A percentile compares a stretch with the other conserved stretches of the same genome.
Conservation (phyloP, 30 jellyfish, hydroid and myxozoan genomes). For the Chironex yamaguchii region DNA sequence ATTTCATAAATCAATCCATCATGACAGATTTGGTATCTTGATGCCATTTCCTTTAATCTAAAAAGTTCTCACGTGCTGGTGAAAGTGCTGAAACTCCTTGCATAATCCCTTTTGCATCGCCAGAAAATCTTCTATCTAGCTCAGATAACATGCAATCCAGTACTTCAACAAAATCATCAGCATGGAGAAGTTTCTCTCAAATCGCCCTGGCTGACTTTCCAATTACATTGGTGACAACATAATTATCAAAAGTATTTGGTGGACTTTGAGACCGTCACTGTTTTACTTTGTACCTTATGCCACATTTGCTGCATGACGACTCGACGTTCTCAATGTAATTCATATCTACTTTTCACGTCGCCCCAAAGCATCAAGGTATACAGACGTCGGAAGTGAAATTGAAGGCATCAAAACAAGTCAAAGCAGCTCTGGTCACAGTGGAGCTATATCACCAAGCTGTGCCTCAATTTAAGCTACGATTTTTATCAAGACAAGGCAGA, state of each 20-base stretch:
- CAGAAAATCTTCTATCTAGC: slow-evolving; percentile 44
- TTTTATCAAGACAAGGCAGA: too few species aligned
- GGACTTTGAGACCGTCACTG: too few species aligned
- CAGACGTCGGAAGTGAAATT: too few species aligned
- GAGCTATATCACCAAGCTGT: too few species aligned
- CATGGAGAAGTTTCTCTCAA: slow-evolving; percentile 29
- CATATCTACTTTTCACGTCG: too few species aligned
- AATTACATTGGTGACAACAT: slow-evolving; percentile 1
- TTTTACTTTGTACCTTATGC: too few species aligned
- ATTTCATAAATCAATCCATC: slow-evolving; percentile 12
- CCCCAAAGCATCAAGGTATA: too few species aligned
- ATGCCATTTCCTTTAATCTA: slow-evolving; percentile 23
- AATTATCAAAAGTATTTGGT: not conserved
- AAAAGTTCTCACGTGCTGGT: slow-evolving; percentile 15
- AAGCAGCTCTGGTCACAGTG: too few species aligned
- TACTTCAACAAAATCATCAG: slow-evolving; percentile 2
- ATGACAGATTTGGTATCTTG: slow-evolving; percentile 14
- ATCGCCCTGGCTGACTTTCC: slow-evolving; percentile 4
- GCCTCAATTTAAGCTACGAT: too few species aligned
- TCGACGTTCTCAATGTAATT: too few species aligned
- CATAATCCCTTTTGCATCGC: slow-evolving; percentile 33
- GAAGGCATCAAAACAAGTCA: too few species aligned
- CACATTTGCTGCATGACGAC: too few species aligned
- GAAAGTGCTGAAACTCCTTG: slow-evolving; percentile 39
- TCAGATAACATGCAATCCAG: slow-evolving; percentile 44